Percentiles rank a stretch among this genome's conserved stretches.
Conservation (phyloP, 2,113 vertebrate species). For the Oryzias celebensis region DNA sequence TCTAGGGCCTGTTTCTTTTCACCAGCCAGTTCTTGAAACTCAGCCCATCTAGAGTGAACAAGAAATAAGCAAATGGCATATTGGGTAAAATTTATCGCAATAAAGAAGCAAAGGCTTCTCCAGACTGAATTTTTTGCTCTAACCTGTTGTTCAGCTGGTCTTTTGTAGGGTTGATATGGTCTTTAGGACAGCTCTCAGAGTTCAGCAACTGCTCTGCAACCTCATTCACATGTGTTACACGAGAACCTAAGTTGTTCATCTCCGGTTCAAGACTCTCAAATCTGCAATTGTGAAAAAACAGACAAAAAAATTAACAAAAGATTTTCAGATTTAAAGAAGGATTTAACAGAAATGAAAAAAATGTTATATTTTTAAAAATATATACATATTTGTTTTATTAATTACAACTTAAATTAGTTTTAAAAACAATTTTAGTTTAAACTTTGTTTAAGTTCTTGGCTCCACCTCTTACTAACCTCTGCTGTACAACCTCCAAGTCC, state of each 20-base stretch:
- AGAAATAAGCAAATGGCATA: neutral
- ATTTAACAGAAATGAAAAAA: no score
- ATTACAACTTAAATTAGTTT: no score
- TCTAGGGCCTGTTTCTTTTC: constrained; percentile 87
- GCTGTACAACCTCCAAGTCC: constrained; percentile 95
- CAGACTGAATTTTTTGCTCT: constrained; percentile 6
- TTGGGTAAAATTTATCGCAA: neutral
- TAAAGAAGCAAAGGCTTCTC: neutral
- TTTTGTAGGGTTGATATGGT: constrained; percentile 83
- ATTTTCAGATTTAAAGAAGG: no score
- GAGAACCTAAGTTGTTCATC: constrained; percentile 85
- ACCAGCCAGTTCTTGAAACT: constrained; percentile 83
- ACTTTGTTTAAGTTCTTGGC: neutral
- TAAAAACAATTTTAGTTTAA: neutral
- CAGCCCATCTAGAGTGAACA: constrained; percentile 82
- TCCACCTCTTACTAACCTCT: constrained; percentile 76
- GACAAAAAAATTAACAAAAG: neutral
- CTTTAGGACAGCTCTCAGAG: constrained; percentile 81
- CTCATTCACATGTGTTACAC: constrained; percentile 85
- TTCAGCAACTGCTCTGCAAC: constrained; percentile 83
- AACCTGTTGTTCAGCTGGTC: constrained; percentile 83
- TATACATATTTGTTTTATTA: no score
- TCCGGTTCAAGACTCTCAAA: constrained; percentile 95
- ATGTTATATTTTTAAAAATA: no score
- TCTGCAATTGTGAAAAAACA: constrained; percentile 62